phyloP scores from a whole-genome alignment of 2,797 vertebrate genomes.

The Phrynocephalus forsythii region DNA sequence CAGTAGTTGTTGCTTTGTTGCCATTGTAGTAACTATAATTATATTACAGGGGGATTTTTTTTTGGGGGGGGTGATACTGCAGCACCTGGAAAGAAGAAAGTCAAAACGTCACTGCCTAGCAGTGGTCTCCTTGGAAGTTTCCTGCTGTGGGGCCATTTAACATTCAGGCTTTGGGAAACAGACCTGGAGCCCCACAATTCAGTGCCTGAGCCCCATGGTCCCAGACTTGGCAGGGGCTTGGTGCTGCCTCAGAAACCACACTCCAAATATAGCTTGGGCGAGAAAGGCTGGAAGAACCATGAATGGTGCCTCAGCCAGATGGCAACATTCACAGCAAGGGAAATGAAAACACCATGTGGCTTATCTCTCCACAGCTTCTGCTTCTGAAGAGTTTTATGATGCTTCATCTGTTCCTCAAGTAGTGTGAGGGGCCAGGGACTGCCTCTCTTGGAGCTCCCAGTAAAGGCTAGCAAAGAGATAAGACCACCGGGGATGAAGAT shows the following conservation, averaged over 20 bases:
- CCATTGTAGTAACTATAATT: no score
- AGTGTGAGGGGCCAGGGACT: neutral
- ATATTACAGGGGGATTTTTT: no score
- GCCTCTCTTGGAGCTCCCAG: neutral
- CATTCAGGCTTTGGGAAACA: neutral
- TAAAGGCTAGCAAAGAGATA: slow-evolving; percentile 1
- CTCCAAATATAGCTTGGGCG: neutral
- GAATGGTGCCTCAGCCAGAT: neutral
- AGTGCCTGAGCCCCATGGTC: neutral
- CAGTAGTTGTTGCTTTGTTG: no score
- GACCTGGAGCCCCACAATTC: neutral
- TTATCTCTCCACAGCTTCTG: slow-evolving; percentile 9
- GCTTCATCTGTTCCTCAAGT: slow-evolving; percentile 8
- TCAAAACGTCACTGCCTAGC: no score
- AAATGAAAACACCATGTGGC: neutral
- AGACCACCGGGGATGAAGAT: slow-evolving; percentile 13
- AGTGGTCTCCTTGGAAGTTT: neutral
- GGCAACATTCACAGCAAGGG: neutral
- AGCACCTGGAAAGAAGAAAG: no score
- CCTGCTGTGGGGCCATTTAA: neutral
- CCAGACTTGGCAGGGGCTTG: neutral
- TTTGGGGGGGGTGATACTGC: no score
- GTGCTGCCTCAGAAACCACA: neutral
- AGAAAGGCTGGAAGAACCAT: neutral
- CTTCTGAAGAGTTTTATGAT: slow-evolving; percentile 23